Base-by-base conservation (phyloP, 37 sponge, comb jelly and placozoan genomes). In the Amphimedon queenslandica region DNA sequence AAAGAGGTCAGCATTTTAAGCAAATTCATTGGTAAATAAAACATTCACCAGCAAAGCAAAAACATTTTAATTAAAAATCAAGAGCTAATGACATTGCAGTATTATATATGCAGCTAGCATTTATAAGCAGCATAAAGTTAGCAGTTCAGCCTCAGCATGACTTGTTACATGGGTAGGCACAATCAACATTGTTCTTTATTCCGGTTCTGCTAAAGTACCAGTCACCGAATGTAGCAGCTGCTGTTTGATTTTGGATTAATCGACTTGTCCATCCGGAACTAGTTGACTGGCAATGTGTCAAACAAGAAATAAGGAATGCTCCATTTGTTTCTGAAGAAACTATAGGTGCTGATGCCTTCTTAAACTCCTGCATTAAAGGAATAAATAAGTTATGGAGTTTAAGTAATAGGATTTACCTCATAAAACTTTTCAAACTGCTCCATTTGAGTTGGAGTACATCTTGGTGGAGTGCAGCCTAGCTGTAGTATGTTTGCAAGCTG, bases 261-360 rank as follows among this genome's bases (percentile, higher is more conserved):
- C n/a, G n/a, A n/a, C n/a, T 20, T 4, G 55, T 77, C 93, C 93
- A 92, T 10, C 71, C n/a, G 1, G 34, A 2, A 32, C 83, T 74
- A 38, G 40, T 58, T 13, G 85, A 79, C 93, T 87, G 89, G 43
- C 93, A 92, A 69, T 92, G 93, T 2, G 69, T 25, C 38, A 88
- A 73, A 56, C 93, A 92, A 16, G 93, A 76, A 42, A 84, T 81
- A 8, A 77, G 2, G 51, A 88, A 88, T 39, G 56, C 56, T 28
- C 93, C 93, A 82, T 78, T 90, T 0, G 68, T 78, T 29, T 79
- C 39, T 47, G 53, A 47, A 13, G 13, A 18, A 47, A 8, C 21
- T 23, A 58, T 82, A 38, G 82, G 81, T 32, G 11, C 37, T 5
- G 56, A 68, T 43, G 77, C 72, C 28, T 27, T 36, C 3, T 67